Base-by-base conservation (phyloP, 2,888 invertebrate species). In the Magallana nippona region DNA sequence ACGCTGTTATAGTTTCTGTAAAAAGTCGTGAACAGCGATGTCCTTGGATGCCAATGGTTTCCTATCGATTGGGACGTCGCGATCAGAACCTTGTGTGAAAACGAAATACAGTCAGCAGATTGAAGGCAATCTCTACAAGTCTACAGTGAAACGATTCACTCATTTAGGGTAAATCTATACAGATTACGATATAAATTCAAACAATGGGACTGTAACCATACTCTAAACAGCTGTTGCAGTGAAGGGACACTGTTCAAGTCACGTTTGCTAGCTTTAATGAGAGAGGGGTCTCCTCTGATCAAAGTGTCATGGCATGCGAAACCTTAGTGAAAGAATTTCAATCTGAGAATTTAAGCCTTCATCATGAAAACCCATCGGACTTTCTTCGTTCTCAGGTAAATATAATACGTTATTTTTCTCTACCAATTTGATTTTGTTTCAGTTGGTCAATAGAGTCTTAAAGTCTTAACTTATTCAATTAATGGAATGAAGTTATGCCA, bases 361-460 rank as follows among this genome's bases (percentile, higher is more conserved):
- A 88, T 17, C 87, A 90, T 81, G 90, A 90, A 15, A 87, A 88
- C 58, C 91, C 91, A 19, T 84, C 88, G 17, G 90, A 87, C 81
- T 91, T 91, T 81, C 88, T 91, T 55, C 87, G 87, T n/a, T 88
- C 91, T 17, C 91, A 91, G 89, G 90, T 90, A 84, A 55, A 86
- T 27, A 19, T 62, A n/a, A n/a, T 3, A 19, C n/a, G n/a, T 11
- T 19, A n/a, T 44, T 44, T 44, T 44, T 44, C 32, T 44, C 44
- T 44, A 44, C 44, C 8, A 5, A 8, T 44, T 44, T 44, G 44
- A 8, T 44, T 44, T 44, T 44, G 44, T 44, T 44, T 44, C 44
- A 44, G 44, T 44, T 8, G 8, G 8, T 44, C 44, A 44, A 44
- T 44, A 44, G 44, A 44, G 44, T 44, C 44, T 32, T 32, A n/a